These are phyloP conservation scores for Petrocephalus zakoni DNA, from an alignment of 2,113 vertebrate genomes.

Conservation along the genomic window DNA sequence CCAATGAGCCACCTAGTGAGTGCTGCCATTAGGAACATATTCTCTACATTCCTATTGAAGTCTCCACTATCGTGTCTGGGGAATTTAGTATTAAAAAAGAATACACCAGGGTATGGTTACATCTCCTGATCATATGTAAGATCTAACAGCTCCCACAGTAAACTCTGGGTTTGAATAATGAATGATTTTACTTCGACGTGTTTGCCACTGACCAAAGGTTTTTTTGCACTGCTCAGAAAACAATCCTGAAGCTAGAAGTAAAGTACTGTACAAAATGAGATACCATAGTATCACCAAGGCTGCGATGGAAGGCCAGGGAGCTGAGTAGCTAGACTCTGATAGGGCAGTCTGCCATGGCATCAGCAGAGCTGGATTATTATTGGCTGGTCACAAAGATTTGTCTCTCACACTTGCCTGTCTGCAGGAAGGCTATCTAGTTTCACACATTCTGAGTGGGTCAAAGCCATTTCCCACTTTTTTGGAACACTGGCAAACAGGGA, in stretches of 20 bases:
- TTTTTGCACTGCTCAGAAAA: neutral
- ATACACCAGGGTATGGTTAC: neutral
- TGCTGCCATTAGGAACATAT: neutral
- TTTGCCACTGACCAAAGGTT: neutral
- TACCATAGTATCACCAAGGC: neutral
- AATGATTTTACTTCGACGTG: neutral
- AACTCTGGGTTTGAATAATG: neutral
- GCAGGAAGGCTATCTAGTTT: neutral
- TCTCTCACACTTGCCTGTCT: neutral
- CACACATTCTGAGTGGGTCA: slow-evolving; percentile 4
- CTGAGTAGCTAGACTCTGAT: neutral
- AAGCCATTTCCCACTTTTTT: neutral
- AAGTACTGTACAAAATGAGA: neutral
- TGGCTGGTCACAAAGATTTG: neutral
- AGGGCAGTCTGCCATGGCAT: slow-evolving; percentile 10
- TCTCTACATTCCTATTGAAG: neutral
- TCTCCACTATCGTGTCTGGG: neutral
- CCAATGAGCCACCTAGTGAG: neutral
- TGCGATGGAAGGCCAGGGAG: no score
- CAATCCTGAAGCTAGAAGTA: neutral
- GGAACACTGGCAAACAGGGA: neutral
- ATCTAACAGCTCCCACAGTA: neutral
- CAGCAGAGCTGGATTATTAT: neutral
- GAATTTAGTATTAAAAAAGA: neutral
- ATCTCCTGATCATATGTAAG: neutral